phyloP scores from a whole-genome alignment of 2,888 invertebrate genomes.

The Fragum whitleyi region DNA sequence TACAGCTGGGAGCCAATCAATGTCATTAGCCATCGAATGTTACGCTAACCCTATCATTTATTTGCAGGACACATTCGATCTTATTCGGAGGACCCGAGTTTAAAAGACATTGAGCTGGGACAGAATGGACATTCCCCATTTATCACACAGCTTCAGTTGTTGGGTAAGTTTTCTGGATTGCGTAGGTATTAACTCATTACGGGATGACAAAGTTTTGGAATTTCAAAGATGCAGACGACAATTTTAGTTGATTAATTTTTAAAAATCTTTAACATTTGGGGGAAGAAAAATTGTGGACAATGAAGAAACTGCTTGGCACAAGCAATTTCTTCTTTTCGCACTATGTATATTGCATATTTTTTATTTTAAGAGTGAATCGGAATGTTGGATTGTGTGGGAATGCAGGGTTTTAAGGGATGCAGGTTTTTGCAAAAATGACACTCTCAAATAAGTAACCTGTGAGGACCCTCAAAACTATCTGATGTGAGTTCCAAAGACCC shows the following conservation, averaged over 20 bases:
- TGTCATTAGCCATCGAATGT: too few relatives aligned
- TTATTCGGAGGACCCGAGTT: constrained; percentile 45
- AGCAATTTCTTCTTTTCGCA: neutral
- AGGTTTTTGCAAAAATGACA: too few relatives aligned
- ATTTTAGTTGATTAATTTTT: neutral
- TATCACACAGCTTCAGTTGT: constrained; percentile 54
- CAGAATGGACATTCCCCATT: constrained; percentile 35
- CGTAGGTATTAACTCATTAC: neutral
- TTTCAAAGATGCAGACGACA: neutral
- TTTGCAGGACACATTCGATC: constrained; percentile 59
- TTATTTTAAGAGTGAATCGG: too few relatives aligned
- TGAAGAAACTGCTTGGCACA: neutral
- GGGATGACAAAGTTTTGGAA: neutral
- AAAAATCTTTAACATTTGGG: too few relatives aligned
- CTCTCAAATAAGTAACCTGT: too few relatives aligned
- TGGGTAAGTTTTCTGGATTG: constrained; percentile 50
- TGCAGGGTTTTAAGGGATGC: too few relatives aligned
- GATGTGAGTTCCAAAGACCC: too few relatives aligned
- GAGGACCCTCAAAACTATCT: too few relatives aligned
- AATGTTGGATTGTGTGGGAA: too few relatives aligned
- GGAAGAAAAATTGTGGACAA: too few relatives aligned
- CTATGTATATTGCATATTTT: too few relatives aligned
- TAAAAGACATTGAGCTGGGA: constrained; percentile 44
- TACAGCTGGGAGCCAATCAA: too few relatives aligned
- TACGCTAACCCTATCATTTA: neutral